Conservation (phyloP, 2,113 vertebrate species). For the Dicentrarchus labrax region DNA sequence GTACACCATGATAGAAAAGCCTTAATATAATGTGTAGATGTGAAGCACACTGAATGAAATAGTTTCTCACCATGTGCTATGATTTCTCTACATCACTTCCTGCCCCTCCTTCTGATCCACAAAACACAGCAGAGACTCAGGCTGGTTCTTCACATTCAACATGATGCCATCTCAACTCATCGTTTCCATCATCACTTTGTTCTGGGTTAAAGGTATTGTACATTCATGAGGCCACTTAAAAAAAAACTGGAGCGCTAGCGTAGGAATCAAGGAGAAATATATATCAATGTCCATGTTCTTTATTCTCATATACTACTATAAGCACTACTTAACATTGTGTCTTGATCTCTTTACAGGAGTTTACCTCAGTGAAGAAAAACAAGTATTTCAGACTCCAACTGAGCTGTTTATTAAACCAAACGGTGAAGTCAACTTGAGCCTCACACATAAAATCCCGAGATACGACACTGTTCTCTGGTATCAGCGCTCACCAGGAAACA, state of each 20-base stretch:
- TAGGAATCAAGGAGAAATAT: too few relatives aligned
- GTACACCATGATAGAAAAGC: neutral
- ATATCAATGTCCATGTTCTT: too few relatives aligned
- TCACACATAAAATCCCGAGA: slow-evolving; percentile 29
- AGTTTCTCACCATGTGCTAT: neutral
- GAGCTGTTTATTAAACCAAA: slow-evolving; percentile 15
- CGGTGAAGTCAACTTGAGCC: slow-evolving; percentile 20
- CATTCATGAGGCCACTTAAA: neutral
- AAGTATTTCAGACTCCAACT: slow-evolving; percentile 62
- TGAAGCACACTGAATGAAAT: neutral
- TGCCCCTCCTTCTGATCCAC: slow-evolving; percentile 25
- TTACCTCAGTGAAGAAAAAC: slow-evolving; percentile 37
- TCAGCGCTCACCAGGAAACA: slow-evolving; percentile 49
- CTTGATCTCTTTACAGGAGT: slow-evolving; percentile 32
- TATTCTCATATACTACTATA: too few relatives aligned
- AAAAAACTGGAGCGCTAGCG: too few relatives aligned
- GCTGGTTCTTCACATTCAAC: slow-evolving; percentile 29
- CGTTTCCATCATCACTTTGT: neutral
- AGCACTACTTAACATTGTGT: neutral
- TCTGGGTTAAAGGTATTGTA: slow-evolving; percentile 57
- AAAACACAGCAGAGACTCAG: neutral
- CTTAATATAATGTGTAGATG: neutral
- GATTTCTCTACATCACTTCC: slow-evolving; percentile 28
- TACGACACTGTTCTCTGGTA: slow-evolving; percentile 74
- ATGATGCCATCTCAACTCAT: slow-evolving; percentile 46